A percentile compares a stretch with the other conserved stretches of the same genome.
These are phyloP conservation scores for Dipodomys stephensi DNA, from an alignment of 2,113 vertebrate species.

Conservation along the genomic window DNA sequence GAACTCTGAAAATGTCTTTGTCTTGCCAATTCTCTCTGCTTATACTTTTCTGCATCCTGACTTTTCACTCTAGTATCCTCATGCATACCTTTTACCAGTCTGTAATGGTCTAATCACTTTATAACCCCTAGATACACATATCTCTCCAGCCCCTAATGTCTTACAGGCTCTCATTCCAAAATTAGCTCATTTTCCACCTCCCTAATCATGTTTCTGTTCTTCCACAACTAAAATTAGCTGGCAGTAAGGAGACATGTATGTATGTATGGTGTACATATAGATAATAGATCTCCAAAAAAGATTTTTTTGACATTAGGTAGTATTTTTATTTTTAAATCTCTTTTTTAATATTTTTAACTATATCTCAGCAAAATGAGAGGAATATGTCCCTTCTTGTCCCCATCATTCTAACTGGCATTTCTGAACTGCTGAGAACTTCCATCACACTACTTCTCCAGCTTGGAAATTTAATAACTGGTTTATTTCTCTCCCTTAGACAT, in stretches of 20 bases:
- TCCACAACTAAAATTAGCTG: not conserved
- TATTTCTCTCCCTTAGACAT: not conserved
- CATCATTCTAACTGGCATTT: constrained; percentile 10
- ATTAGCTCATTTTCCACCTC: not conserved
- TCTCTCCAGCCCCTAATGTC: constrained; percentile 3
- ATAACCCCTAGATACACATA: not conserved
- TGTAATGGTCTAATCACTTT: not conserved
- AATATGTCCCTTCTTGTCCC: not conserved
- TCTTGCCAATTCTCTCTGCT: not conserved
- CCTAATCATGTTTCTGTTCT: constrained; percentile 17
- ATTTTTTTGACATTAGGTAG: not conserved
- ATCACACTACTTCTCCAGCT: not conserved
- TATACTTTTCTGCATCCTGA: not conserved
- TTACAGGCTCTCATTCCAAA: not conserved
- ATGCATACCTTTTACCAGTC: not conserved
- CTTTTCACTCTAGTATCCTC: not conserved
- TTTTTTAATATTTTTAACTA: constrained; percentile 33
- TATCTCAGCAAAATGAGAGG: not conserved
- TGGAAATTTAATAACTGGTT: constrained; percentile 26
- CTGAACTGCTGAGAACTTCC: not conserved
- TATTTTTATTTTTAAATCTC: constrained; percentile 37
- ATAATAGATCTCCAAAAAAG: not conserved
- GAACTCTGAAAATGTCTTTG: constrained; percentile 12
- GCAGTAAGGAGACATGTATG: not conserved
- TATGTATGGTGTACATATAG: not conserved